Base-by-base conservation (phyloP, 1,140 invertebrate genomes). In the Drosophila grimshawi region DNA sequence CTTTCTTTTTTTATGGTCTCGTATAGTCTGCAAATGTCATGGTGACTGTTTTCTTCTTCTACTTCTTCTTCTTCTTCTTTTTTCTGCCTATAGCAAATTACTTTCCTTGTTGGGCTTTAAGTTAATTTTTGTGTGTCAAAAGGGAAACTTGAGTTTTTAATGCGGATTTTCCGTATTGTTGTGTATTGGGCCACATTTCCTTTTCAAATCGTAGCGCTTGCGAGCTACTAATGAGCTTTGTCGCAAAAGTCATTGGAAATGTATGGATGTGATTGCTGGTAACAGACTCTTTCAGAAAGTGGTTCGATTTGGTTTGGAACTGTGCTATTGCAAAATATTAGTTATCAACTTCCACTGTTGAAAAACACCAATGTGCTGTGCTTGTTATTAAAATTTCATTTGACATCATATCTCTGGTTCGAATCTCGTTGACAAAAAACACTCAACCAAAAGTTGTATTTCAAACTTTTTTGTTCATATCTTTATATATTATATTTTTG, bases 111-210 rank as follows among this genome's bases (percentile, higher is more conserved):
- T 67, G 71, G 43, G 67, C 56, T 57, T 41, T 19, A 35, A 41
- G 45, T 52, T 51, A 65, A 66, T 63, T 68, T 80, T 76, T 76
- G 56, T 79, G 73, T 88, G 83, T 88, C 83, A 86, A 65, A 72
- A 63, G 80, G 83, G 68, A 88, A 86, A 86, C 76, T 80, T 73
- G 48, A 80, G 83, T 88, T 86, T 86, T 86, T 83, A 80, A 88
- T 88, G 82, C 82, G 82, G 82, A 86, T 86, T 86, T 86, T 86
- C 82, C 76, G 37, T 43, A 39, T 32, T 64, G 53, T 45, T 59
- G 3, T n/a, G 39, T 66, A 8, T 52, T 10, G 33, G 63, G 53
- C 63, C 46, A 64, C 73, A 67, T 73, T 81, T 71, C 57, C 57
- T 73, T 72, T 67, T 11, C 67, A 72, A 72, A 41, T 70, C 46